Evolutionary conservation across 2,888 invertebrate genomes (phyloP), one percentile per base, ranked within the genome.

Genomic region (Phengaris alcon): DNA sequence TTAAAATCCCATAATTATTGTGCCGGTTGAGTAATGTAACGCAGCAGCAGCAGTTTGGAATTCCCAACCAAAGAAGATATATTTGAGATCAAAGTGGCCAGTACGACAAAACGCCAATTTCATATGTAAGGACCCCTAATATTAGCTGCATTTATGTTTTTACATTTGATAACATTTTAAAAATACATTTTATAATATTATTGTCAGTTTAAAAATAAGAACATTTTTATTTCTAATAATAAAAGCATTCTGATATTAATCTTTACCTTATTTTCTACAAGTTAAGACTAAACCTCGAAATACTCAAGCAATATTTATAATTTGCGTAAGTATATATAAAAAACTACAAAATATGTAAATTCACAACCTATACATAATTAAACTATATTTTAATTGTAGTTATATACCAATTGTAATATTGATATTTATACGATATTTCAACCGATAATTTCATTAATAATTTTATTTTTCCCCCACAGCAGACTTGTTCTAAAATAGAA

Each of bases 331-430:
- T 22, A 86, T 88, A 86, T 90, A 90, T 91, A 90, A 91, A 91
- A 92, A 90, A 90, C 91, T 92, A 91, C 87, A 92, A 93, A 93
- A 91, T 93, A 91, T 92, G 90, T 90, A 93, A 92, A 92, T 91
- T 93, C 93, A 93, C 93, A 93, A 93, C 93, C 93, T 93, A 93
- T 92, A 87, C 87, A 87, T 89, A 44, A 64, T 90, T 90, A 88
- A 22, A 90, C 91, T 92, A 91, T 79, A 35, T 35, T 35, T 79
- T 80, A 81, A 82, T 82, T 79, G 81, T 80, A 82, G 82, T 78
- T 82, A 82, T 81, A 79, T 81, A 75, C 77, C 75, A 82, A 81
- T 81, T 79, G 22, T 22, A 22, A 76, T 79, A 78, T 79, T 77
- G 77, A 76, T 77, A 76, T 75, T 81, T 35, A 22, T 15, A 10